These are phyloP conservation scores for Pseudomugil gertrudae DNA, from an alignment of 2,797 vertebrate genomes.

Conservation along the genomic window DNA sequence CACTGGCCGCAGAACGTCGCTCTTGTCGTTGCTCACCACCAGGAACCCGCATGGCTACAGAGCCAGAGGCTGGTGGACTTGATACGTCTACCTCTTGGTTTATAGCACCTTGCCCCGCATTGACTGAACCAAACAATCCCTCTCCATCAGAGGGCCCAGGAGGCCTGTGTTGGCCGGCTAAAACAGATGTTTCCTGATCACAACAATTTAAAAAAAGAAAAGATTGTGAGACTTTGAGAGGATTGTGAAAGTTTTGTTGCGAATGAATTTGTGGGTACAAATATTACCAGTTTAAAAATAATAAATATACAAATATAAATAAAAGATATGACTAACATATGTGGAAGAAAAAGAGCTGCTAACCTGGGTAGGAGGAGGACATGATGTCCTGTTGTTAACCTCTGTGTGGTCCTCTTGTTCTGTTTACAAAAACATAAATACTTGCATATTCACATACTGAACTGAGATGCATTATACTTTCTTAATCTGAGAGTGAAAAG, in stretches of 20 bases:
- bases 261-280: constrained; percentile 3
- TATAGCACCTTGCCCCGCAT: constrained; percentile 61
- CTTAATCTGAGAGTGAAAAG: too few relatives aligned
- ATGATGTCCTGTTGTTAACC: constrained; percentile 76
- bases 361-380: constrained; percentile 78
- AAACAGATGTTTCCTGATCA: constrained; percentile 71
- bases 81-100: constrained; percentile 73
- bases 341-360: not conserved
- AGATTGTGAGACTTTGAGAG: not conserved
- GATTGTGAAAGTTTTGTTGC: not conserved
- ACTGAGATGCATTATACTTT: too few relatives aligned
- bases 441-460: not conserved
- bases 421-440: constrained; percentile 39
- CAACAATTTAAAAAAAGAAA: constrained; percentile 31
- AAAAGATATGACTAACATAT: not conserved
- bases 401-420: constrained; percentile 79
- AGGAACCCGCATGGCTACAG: constrained; percentile 64
- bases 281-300: constrained; percentile 12
- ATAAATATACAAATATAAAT: not conserved
- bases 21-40: constrained; percentile 57
- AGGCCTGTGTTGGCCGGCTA: constrained; percentile 72
- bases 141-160: constrained; percentile 72
- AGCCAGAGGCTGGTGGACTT: constrained; percentile 72
- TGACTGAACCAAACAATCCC: constrained; percentile 54
- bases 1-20: constrained; percentile 67